phyloP scores from a whole-genome alignment of 2,888 invertebrate genomes.

The Scaptomyza tumidula region DNA sequence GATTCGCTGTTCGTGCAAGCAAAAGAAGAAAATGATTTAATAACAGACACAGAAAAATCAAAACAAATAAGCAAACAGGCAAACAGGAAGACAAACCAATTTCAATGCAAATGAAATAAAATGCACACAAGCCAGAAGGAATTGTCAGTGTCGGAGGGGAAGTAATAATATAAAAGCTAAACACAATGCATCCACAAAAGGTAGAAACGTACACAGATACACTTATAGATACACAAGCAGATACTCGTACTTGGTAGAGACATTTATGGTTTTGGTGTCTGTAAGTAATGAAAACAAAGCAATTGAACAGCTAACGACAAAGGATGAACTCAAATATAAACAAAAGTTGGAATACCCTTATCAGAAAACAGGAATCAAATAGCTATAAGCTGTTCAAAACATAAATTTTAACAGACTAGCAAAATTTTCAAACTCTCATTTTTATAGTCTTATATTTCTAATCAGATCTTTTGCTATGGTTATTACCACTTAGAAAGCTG shows the following conservation, averaged over 20 bases:
- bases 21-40: conserved; percentile 24
- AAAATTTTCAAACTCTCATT: too few species aligned
- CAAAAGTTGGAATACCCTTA: too few species aligned
- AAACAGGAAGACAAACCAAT: conserved; percentile 67
- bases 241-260: conserved; percentile 18
- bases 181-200: conserved; percentile 14
- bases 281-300: conserved; percentile 47
- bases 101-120: conserved; percentile 72
- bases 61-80: conserved; percentile 71
- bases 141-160: background rate
- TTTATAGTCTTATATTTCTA: too few species aligned
- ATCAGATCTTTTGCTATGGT: too few species aligned
- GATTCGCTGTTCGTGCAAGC: conserved; percentile 12
- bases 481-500: too few species aligned
- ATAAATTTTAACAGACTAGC: too few species aligned
- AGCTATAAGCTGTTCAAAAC: background rate
- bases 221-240: conserved; percentile 19
- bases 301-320: conserved; percentile 46
- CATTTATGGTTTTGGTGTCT: conserved; percentile 36
- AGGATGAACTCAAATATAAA: conserved; percentile 16
- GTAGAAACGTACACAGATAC: conserved; percentile 29
- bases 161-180: conserved; percentile 32
- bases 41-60: conserved; percentile 55
- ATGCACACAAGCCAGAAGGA: conserved; percentile 24
- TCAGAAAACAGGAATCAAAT: background rate